A percentile compares a stretch with the other conserved stretches of the same genome.
These are phyloP conservation scores for Labrus mixtus DNA, from an alignment of 2,113 vertebrate species.

Conservation along the genomic window DNA sequence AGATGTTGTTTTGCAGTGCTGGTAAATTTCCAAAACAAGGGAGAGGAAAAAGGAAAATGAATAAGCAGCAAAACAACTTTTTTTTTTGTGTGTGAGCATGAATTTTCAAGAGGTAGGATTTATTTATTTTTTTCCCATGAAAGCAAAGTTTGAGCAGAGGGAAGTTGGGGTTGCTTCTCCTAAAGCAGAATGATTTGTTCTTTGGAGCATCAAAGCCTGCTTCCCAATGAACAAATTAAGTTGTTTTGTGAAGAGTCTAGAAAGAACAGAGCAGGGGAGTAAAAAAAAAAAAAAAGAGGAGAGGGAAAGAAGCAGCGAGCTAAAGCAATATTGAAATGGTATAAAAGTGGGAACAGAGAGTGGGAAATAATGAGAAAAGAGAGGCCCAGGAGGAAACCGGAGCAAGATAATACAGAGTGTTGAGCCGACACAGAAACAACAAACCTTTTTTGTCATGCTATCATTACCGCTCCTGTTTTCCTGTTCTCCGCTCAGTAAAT, in stretches of 20 bases:
- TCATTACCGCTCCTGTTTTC: conserved; percentile 71
- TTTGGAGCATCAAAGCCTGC: conserved; percentile 12
- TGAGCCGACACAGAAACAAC: conserved; percentile 37
- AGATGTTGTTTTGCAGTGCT: conserved; percentile 54
- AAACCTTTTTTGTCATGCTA: conserved; percentile 67
- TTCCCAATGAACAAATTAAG: conserved; percentile 24
- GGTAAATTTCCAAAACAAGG: conserved; percentile 51
- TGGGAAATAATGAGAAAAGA: conserved; percentile 46
- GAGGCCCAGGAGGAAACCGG: conserved; percentile 27
- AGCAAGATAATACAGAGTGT: conserved; percentile 36
- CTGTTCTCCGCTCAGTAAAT: conserved; percentile 70
- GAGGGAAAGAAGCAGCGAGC: not conserved
- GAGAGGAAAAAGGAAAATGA: conserved; percentile 23
- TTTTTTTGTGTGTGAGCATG: conserved; percentile 29
- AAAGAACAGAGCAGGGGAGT: not conserved
- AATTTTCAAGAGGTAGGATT: conserved; percentile 22
- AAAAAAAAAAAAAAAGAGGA: conserved; percentile 15
- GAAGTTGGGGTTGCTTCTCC: conserved; percentile 10
- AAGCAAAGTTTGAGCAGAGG: not conserved
- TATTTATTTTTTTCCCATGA: not conserved
- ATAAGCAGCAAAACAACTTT: conserved; percentile 43
- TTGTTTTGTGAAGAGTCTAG: conserved; percentile 22
- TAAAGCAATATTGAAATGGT: conserved; percentile 35
- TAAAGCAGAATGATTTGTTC: conserved; percentile 36
- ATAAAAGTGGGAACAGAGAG: conserved; percentile 24